These are phyloP conservation scores for Drosophila leonis DNA, from an alignment of 2,888 invertebrate species.

Conservation along the genomic window DNA sequence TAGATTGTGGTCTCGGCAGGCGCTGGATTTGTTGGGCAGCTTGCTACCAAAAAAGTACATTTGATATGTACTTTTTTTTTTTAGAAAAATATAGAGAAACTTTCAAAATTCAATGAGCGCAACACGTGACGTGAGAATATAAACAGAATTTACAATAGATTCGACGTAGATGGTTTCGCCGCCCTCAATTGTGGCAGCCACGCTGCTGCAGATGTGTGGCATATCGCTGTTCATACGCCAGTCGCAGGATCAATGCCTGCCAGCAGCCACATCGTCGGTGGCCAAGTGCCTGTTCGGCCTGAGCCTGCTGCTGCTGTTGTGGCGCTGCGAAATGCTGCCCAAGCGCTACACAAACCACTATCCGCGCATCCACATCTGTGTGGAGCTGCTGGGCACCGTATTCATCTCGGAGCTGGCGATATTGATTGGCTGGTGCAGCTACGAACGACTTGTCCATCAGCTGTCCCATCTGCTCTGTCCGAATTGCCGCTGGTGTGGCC, in stretches of 20 bases:
- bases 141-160: constrained; percentile 16
- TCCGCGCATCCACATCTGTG: constrained; percentile 21
- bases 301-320: constrained; percentile 35
- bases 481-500: constrained; percentile 44
- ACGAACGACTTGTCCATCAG: constrained; percentile 37
- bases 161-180: constrained; percentile 50
- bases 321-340: constrained; percentile 48
- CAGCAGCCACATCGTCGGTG: constrained; percentile 9
- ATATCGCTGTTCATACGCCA: constrained; percentile 42
- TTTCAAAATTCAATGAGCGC: constrained; percentile 2
- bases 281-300: constrained; percentile 35
- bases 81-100: constrained; percentile 12
- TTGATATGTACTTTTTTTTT: constrained; percentile 18
- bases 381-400: constrained; percentile 51
- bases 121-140: background rate
- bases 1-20: constrained; percentile 6
- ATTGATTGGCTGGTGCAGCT: constrained; percentile 45
- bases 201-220: constrained; percentile 49
- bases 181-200: constrained; percentile 34
- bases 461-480: constrained; percentile 31
- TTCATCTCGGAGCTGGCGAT: constrained; percentile 44
- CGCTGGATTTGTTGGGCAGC: background rate
- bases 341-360: constrained; percentile 11
- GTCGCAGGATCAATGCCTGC: constrained; percentile 22
- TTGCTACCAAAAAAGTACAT: background rate